Evolutionary conservation across 2,888 invertebrate genomes (phyloP), one percentile per base, ranked within the genome.

Genomic region (Notocelia uddmanniana): DNA sequence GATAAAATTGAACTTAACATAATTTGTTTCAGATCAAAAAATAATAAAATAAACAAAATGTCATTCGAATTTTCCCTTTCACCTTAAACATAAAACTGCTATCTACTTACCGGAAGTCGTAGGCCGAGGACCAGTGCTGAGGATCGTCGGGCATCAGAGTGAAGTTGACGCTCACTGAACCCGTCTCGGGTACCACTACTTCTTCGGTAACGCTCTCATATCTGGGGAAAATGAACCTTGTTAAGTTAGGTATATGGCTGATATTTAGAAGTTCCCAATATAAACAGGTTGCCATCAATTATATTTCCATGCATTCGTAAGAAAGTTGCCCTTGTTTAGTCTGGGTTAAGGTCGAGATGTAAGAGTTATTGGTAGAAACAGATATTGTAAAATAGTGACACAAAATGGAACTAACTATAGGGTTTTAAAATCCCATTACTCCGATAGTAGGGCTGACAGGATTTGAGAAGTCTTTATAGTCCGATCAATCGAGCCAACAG

Each of bases 121-220:
- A 96, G 0, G 96, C 96, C 8, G 96, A 96, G 0, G 97, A 96
- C 98, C 98, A 98, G 83, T 97, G 96, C 76, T 96, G 94, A 0
- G 96, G 96, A 85, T 97, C 96, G 83, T 97, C 96, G n/a, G 96
- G 95, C 95, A 97, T 96, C 57, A 98, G 91, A 0, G 96, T 97
- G 80, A 98, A 96, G 89, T 98, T 97, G 74, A 96, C 92, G 68
- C 95, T 94, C 55, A 95, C 85, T 0, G 95, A 94, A 0, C 95
- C 95, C 34, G 88, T 86, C 0, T 81, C 83, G 0, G 96, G 95
- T 0, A 97, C 95, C 0, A 90, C 94, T 10, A 97, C 95, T 76
- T 90, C 91, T 75, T 95, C 94, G 0, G 96, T 96, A 68, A 95
- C 89, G 52, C 95, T 92, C 83, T 96, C 96, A 76, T 95, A 96